phyloP scores from a whole-genome alignment of 2,113 vertebrate species.

The Alethe diademata region DNA sequence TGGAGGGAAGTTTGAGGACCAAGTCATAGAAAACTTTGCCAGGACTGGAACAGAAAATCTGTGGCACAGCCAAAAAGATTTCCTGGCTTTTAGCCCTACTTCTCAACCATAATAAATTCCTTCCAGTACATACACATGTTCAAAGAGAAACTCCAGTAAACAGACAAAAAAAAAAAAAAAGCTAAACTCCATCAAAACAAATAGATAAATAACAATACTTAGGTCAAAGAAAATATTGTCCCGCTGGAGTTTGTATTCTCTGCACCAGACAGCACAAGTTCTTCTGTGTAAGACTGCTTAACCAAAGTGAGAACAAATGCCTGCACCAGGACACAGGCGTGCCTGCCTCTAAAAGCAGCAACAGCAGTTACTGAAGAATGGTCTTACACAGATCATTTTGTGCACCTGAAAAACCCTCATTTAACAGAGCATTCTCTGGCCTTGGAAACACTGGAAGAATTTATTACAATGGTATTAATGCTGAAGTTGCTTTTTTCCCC shows the following conservation, averaged over 20 bases:
- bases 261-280: not conserved
- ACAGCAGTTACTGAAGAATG: not conserved
- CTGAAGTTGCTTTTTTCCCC: not conserved
- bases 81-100: not conserved
- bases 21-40: not conserved
- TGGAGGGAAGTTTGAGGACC: not conserved
- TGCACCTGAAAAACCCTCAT: not conserved
- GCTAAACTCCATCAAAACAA: not conserved
- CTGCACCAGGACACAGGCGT: not conserved
- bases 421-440: not conserved
- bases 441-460: not conserved
- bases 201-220: not conserved
- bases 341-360: not conserved
- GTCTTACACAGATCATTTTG: not conserved
- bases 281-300: not conserved
- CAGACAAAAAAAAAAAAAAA: not conserved
- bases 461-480: not conserved
- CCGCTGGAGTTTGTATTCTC: not conserved
- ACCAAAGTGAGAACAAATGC: not conserved
- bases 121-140: not conserved
- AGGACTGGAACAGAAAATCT: not conserved
- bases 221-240: not conserved
- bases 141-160: not conserved
- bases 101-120: not conserved
- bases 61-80: not conserved